phyloP scores from a whole-genome alignment of 2,113 vertebrate genomes.

The Syngnathus scovelli region DNA sequence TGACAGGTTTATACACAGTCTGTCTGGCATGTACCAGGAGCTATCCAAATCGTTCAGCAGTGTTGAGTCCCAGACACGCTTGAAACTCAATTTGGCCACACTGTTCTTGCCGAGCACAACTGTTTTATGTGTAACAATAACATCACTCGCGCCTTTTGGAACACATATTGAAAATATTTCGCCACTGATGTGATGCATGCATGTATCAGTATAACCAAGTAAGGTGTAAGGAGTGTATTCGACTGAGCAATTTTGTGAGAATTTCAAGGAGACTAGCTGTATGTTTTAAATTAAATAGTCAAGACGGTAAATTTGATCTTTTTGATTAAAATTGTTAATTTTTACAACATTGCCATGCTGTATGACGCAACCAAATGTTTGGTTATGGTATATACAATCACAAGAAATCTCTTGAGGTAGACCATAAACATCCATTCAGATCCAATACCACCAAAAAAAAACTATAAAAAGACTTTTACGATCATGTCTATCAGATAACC shows the following conservation, averaged over 20 bases:
- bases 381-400: not conserved
- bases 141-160: constrained; percentile 27
- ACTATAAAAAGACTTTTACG: not conserved
- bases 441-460: not conserved
- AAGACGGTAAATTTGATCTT: constrained; percentile 42
- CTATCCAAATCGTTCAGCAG: constrained; percentile 58
- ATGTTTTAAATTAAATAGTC: constrained; percentile 20
- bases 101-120: constrained; percentile 13
- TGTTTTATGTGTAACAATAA: constrained; percentile 32
- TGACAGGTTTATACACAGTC: constrained; percentile 69
- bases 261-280: constrained; percentile 30
- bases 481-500: not conserved
- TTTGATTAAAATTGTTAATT: constrained; percentile 27
- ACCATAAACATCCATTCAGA: not conserved
- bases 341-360: no score
- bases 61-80: constrained; percentile 53
- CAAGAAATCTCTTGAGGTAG: not conserved
- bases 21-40: constrained; percentile 57
- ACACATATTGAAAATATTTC: constrained; percentile 9
- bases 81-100: constrained; percentile 42
- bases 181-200: constrained; percentile 2
- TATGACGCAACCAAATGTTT: not conserved
- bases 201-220: constrained; percentile 10
- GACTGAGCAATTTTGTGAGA: constrained; percentile 28
- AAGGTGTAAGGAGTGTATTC: constrained; percentile 38